Evolutionary conservation across 2,797 vertebrate genomes (phyloP).

Genomic region (Chiropotes sagulatus): DNA sequence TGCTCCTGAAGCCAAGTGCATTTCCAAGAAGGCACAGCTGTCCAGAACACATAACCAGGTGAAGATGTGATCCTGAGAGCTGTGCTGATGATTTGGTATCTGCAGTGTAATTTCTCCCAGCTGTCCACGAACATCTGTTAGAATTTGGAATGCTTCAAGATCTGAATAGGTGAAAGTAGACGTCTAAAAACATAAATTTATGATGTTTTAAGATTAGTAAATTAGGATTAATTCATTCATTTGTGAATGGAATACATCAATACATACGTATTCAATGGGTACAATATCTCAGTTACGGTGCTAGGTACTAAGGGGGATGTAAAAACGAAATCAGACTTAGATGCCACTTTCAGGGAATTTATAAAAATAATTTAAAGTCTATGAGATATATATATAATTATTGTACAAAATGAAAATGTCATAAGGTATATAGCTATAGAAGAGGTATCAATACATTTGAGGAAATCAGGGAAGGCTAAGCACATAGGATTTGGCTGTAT

Average conservation of each 20-base stretch:
- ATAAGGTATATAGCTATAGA: neutral
- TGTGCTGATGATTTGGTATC: slow-evolving; percentile 56
- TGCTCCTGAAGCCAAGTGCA: slow-evolving; percentile 42
- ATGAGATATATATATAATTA: neutral
- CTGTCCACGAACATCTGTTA: slow-evolving; percentile 15
- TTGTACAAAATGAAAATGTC: neutral
- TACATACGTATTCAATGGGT: slow-evolving; percentile 52
- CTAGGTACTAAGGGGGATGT: neutral
- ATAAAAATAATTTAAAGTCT: neutral
- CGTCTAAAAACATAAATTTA: slow-evolving; percentile 56
- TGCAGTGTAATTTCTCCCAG: slow-evolving; percentile 51
- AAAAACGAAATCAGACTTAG: slow-evolving; percentile 18
- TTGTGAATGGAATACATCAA: slow-evolving; percentile 44
- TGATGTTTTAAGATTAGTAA: slow-evolving; percentile 49
- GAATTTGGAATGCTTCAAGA: slow-evolving; percentile 49
- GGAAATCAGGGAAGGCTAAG: neutral
- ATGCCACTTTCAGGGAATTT: slow-evolving; percentile 17
- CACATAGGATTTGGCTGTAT: neutral
- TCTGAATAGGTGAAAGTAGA: slow-evolving; percentile 65
- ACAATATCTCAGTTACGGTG: neutral
- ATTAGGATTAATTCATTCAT: slow-evolving; percentile 44
- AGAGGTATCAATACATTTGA: neutral
- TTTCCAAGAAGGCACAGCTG: slow-evolving; percentile 74
- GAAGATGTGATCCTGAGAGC: slow-evolving; percentile 53
- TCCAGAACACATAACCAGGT: slow-evolving; percentile 67